A percentile compares a stretch with the other conserved stretches of the same genome.
phyloP scores from a whole-genome alignment of 2,113 vertebrate genomes.

The Rafetus swinhoei region DNA sequence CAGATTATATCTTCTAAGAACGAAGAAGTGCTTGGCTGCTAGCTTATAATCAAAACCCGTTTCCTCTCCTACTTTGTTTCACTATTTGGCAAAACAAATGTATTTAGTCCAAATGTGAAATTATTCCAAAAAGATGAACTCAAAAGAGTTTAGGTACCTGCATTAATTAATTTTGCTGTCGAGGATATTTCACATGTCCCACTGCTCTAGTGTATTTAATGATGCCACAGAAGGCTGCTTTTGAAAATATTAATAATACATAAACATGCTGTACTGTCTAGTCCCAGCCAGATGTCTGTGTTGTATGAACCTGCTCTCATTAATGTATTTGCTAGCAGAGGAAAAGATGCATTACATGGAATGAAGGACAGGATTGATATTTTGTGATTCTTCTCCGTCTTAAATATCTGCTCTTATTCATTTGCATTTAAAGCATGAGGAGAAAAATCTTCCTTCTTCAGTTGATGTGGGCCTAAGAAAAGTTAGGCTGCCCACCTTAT shows the following conservation, averaged over 20 bases:
- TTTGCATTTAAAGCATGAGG: constrained; percentile 42
- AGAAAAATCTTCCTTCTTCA: neutral
- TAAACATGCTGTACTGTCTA: constrained; percentile 29
- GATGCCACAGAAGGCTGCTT: constrained; percentile 1
- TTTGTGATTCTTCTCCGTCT: constrained; percentile 13
- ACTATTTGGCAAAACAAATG: constrained; percentile 38
- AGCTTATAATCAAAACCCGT: constrained; percentile 10
- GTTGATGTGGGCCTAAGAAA: neutral
- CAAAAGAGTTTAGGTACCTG: constrained; percentile 32
- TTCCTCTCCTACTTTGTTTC: constrained; percentile 22
- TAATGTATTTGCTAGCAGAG: constrained; percentile 29
- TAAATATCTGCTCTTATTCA: neutral
- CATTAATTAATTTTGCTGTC: constrained; percentile 21
- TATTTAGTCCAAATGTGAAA: constrained; percentile 19
- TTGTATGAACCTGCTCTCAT: constrained; percentile 3
- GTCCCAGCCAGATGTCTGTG: constrained; percentile 62
- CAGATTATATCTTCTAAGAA: neutral
- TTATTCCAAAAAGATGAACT: constrained; percentile 36
- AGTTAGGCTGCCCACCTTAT: neutral
- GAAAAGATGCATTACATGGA: constrained; percentile 35
- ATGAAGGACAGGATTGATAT: neutral
- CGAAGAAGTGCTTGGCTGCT: neutral
- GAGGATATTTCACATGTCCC: constrained; percentile 30
- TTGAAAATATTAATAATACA: constrained; percentile 59
- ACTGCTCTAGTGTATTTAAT: constrained; percentile 2